Evolutionary conservation across 2,888 invertebrate species (phyloP), one percentile per base, ranked within the genome.

Genomic region (Brachypterus glaber): DNA sequence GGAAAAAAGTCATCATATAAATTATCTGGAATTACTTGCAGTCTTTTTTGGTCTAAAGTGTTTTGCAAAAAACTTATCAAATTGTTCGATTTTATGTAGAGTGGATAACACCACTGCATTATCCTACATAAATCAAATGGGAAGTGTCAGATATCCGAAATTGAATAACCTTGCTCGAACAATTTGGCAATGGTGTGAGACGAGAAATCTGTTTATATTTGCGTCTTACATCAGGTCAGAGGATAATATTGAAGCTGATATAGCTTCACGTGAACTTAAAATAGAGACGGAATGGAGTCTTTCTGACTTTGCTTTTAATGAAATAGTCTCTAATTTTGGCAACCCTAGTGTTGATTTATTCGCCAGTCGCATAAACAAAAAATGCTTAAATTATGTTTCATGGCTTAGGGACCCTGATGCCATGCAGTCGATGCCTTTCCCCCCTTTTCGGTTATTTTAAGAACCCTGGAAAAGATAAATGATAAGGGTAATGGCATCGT

Each of bases 1-100:
- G 12, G 50, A 50, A 15, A 17, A 18, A 11, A 16, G 11, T 4
- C 11, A 24, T 2, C 50, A 51, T 27, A 50, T 41, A n/a, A 39
- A 41, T 12, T 30, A 31, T 7, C 26, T 39, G 21, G 38, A 41
- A 16, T 15, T 39, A 8, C 16, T 39, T 16, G 38, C 32, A 5
- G 27, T 18, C 1, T 41, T 11, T 24, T 24, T 26, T 18, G 27
- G 35, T 2, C 13, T 38, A 7, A 37, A 30, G 17, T 33, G 15
- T n/a, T 41, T 37, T 26, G 33, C 41, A 17, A 30, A 26, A 17
- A 14, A 38, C 17, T 13, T 34, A 4, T 8, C 4, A 9, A 2
- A 30, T 29, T n/a, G 9, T 9, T 16, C 11, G 14, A 33, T 41
- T 13, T 26, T 41, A 15, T 5, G 35, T 9, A 31, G 36, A 17